Percentiles rank a stretch among this genome's conserved stretches.
phyloP scores from a whole-genome alignment of 2,888 invertebrate genomes.

The Ethmia dodecea region DNA sequence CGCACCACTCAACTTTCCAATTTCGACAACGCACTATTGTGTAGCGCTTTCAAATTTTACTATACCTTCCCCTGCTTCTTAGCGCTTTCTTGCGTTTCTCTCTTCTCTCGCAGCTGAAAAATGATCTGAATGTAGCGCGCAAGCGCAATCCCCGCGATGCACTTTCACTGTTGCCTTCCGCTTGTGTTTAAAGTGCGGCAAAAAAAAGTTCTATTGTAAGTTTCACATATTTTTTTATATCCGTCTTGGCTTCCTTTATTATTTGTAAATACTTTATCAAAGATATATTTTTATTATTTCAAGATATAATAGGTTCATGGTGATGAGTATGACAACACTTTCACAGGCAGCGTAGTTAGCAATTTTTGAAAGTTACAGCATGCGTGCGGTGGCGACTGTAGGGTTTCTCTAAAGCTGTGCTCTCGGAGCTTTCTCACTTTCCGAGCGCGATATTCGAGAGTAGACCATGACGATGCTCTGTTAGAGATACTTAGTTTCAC shows the following conservation, averaged over 20 bases:
- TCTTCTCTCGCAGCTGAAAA: constrained; percentile 70
- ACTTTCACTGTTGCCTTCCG: constrained; percentile 65
- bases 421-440: constrained; percentile 52
- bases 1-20: constrained; percentile 75
- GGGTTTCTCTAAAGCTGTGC: constrained; percentile 55
- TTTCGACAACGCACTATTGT: constrained; percentile 77
- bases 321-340: constrained; percentile 17
- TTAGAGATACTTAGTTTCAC: neutral
- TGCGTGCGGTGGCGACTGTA: constrained; percentile 44
- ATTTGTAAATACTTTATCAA: too few relatives aligned
- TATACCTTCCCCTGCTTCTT: constrained; percentile 59
- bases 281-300: too few relatives aligned
- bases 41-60: constrained; percentile 77
- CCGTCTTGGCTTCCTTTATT: too few relatives aligned
- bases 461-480: constrained; percentile 29
- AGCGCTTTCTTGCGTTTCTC: constrained; percentile 72
- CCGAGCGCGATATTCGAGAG: constrained; percentile 35
- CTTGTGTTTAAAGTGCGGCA: constrained; percentile 24
- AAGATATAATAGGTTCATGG: too few relatives aligned
- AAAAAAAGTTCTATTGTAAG: too few relatives aligned
- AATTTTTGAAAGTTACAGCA: constrained; percentile 36
- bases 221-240: too few relatives aligned
- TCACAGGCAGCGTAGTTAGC: constrained; percentile 23
- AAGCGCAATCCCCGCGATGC: constrained; percentile 53
- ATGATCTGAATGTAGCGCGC: constrained; percentile 61